Conservation (phyloP, 2,888 invertebrate species). For the Erebia aethiops region DNA sequence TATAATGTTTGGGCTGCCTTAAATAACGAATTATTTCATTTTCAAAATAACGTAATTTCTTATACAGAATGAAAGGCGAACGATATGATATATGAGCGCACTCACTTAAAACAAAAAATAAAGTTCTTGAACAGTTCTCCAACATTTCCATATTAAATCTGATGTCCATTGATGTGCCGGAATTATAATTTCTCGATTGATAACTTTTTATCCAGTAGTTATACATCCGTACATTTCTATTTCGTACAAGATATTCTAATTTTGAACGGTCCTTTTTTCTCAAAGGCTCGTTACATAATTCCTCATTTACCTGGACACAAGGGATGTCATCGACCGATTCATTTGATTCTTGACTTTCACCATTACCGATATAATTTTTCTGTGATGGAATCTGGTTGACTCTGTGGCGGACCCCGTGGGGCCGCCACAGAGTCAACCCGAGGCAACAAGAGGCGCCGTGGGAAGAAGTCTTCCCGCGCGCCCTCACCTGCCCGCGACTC, state of each 20-base stretch:
- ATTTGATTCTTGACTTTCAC: conserved; percentile 24
- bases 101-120: conserved; percentile 59
- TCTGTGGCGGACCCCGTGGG: too few relatives aligned
- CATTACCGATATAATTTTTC: conserved; percentile 21
- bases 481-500: too few relatives aligned
- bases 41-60: conserved; percentile 52
- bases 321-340: conserved; percentile 61
- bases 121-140: conserved; percentile 58
- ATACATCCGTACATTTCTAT: conserved; percentile 48
- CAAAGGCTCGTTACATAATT: conserved; percentile 15
- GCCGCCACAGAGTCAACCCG: too few relatives aligned
- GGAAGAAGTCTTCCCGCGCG: too few relatives aligned
- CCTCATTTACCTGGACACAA: conserved; percentile 39
- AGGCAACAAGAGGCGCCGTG: too few relatives aligned
- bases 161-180: conserved; percentile 38
- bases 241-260: conserved; percentile 48
- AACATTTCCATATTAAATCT: conserved; percentile 57
- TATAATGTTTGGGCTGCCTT: too few relatives aligned
- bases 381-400: conserved; percentile 34
- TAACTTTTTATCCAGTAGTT: conserved; percentile 66
- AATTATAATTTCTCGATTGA: conserved; percentile 38
- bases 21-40: conserved; percentile 5
- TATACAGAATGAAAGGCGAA: conserved; percentile 54
- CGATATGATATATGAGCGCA: conserved; percentile 58
- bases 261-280: conserved; percentile 32